These are phyloP conservation scores for Pyrgilauda ruficollis DNA, from an alignment of 2,113 vertebrate species.

Conservation along the genomic window DNA sequence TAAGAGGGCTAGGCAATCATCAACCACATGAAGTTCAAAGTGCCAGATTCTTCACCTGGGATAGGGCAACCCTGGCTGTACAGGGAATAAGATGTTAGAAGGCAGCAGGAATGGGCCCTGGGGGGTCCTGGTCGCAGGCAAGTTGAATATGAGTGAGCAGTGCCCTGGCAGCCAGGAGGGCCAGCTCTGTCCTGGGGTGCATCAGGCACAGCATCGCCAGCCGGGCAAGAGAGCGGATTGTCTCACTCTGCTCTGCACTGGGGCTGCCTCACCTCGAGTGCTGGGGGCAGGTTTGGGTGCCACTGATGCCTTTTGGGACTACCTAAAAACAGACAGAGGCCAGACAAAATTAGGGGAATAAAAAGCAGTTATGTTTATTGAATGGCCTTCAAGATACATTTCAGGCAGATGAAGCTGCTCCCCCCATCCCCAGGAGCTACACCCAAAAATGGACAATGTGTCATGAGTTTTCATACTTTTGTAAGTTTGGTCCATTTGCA, in stretches of 20 bases:
- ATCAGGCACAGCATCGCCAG: background rate
- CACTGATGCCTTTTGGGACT: background rate
- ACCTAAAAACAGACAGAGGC: background rate
- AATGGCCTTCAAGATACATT: background rate
- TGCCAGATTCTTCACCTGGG: background rate
- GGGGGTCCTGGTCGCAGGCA: rapidly evolving
- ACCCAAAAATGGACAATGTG: background rate
- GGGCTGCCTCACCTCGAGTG: rapidly evolving
- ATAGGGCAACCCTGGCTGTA: background rate
- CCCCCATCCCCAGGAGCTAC: background rate
- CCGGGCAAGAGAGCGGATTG: background rate
- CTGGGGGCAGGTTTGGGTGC: background rate
- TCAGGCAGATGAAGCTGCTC: background rate
- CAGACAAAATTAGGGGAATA: background rate
- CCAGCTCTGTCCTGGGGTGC: background rate
- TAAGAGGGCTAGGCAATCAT: background rate
- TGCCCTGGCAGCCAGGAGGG: background rate
- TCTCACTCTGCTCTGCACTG: rapidly evolving
- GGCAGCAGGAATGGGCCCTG: background rate
- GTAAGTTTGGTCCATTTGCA: background rate
- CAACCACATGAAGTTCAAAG: background rate
- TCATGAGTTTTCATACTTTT: background rate
- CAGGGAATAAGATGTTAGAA: background rate
- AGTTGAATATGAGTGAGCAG: background rate
- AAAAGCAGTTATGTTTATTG: background rate